A percentile compares a stretch with the other conserved stretches of the same genome.
Conservation (phyloP, 2,113 vertebrate species). For the Notothenia rossii region DNA sequence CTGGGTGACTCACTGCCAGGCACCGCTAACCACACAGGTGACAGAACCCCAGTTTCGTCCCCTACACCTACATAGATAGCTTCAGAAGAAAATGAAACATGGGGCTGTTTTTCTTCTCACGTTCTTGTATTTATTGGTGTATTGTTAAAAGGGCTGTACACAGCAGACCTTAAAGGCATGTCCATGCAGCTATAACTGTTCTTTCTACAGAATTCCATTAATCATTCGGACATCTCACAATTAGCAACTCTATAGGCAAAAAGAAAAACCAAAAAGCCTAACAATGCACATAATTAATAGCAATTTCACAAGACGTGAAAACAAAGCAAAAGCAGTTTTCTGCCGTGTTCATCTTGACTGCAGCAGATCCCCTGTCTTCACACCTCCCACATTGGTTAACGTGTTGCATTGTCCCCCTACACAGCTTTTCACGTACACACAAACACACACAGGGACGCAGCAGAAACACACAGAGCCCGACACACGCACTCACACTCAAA, state of each 20-base stretch:
- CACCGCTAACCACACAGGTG: slow-evolving; percentile 62
- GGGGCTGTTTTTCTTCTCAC: background rate
- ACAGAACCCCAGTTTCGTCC: background rate
- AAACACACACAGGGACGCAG: slow-evolving; percentile 38
- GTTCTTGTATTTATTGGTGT: background rate
- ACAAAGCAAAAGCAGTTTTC: slow-evolving; percentile 67
- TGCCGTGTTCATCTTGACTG: slow-evolving; percentile 76
- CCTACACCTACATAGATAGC: background rate
- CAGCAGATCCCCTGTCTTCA: slow-evolving; percentile 77
- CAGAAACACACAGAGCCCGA: slow-evolving; percentile 24
- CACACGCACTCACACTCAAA: slow-evolving; percentile 21
- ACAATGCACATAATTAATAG: slow-evolving; percentile 60
- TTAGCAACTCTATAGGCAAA: slow-evolving; percentile 26
- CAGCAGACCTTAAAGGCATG: background rate
- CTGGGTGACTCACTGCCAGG: slow-evolving; percentile 51
- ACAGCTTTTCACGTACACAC: slow-evolving; percentile 52
- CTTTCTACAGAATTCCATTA: background rate
- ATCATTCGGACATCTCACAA: slow-evolving; percentile 23
- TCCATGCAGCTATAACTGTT: background rate
- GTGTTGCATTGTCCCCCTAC: slow-evolving; percentile 79
- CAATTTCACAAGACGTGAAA: slow-evolving; percentile 54
- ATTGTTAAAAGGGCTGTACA: background rate
- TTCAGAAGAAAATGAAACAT: slow-evolving; percentile 10
- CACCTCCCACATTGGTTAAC: slow-evolving; percentile 79
- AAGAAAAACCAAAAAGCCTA: slow-evolving; percentile 30